Conservation (phyloP, 2,888 invertebrate genomes). For the Ophioninae sp. region DNA sequence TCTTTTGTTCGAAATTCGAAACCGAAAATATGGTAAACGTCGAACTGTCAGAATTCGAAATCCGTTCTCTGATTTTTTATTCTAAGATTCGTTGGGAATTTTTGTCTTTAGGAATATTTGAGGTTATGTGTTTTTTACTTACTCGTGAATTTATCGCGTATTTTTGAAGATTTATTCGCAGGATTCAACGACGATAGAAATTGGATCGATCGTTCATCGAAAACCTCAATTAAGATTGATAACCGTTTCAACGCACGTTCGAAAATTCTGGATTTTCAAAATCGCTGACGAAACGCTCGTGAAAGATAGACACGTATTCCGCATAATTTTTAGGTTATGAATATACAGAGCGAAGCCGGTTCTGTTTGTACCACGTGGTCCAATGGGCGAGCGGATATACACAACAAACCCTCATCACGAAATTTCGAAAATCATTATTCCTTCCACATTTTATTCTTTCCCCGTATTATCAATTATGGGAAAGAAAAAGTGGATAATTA, state of each 20-base stretch:
- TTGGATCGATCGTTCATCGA: not conserved
- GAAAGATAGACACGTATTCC: constrained; percentile 39
- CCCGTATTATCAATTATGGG: no score
- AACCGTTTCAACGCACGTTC: constrained; percentile 11
- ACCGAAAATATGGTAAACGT: not conserved
- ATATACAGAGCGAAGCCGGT: not conserved
- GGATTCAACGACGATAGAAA: not conserved
- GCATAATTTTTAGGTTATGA: constrained; percentile 29
- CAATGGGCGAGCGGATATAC: constrained; percentile 21
- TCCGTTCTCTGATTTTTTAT: not conserved
- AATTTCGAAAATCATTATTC: not conserved
- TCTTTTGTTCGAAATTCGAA: not conserved
- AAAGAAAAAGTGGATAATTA: no score
- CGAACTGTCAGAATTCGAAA: not conserved
- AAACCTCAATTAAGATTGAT: constrained; percentile 7
- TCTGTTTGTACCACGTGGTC: constrained; percentile 52
- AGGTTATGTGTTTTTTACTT: not conserved
- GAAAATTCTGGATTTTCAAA: constrained; percentile 8
- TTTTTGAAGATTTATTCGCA: not conserved
- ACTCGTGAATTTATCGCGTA: not conserved
- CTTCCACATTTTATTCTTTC: no score
- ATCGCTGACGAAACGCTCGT: constrained; percentile 39
- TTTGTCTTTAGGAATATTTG: not conserved
- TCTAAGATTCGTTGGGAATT: not conserved
- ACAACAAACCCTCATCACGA: not conserved